Base-by-base conservation (phyloP, 2,797 vertebrate genomes). In the Sebastiscus tertius region DNA sequence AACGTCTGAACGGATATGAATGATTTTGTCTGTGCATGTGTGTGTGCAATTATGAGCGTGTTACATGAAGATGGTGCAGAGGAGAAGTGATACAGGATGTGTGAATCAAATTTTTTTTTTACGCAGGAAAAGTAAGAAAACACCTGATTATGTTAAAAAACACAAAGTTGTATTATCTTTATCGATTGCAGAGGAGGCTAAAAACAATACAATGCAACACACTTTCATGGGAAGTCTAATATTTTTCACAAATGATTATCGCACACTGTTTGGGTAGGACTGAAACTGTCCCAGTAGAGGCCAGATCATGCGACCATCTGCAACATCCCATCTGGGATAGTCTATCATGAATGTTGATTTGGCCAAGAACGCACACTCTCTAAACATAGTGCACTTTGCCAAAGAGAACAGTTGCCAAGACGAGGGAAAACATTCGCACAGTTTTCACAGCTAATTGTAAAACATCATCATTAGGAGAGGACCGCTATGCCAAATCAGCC, bases 301-400 rank as follows among this genome's bases (percentile, higher is more conserved):
- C 89, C 88, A 84, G 88, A 93, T 93, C 92, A 92, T 75, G 88
- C 82, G 77, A 89, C 94, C 93, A 94, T 94, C 92, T 94, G 93
- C 88, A 93, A 91, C 90, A 89, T 87, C 91, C 93, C 92, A 94
- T 94, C 93, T 94, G 93, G 91, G 90, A 90, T 89, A 88, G 92
- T 92, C 90, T 85, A 91, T 91, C 91, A 90, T 91, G 87, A 93
- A 91, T 87, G 90, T 89, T 89, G 91, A 92, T 93, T 92, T 93
- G 91, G 94, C 92, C 90, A 83, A 92, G 89, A 93, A 87, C 69
- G 55, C 54, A 24, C 83, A 83, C 79, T 86, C 85, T 84, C 91
- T 89, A 91, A 88, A 89, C 87, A 91, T 83, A 89, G 81, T 71
- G 66, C 72, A 70, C 82, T 86, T 84, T 92, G 93, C 91, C 93